A percentile compares a stretch with the other conserved stretches of the same genome.
phyloP scores from a whole-genome alignment of 92 coral and sea anemone genomes.

The Porites cylindrica region DNA sequence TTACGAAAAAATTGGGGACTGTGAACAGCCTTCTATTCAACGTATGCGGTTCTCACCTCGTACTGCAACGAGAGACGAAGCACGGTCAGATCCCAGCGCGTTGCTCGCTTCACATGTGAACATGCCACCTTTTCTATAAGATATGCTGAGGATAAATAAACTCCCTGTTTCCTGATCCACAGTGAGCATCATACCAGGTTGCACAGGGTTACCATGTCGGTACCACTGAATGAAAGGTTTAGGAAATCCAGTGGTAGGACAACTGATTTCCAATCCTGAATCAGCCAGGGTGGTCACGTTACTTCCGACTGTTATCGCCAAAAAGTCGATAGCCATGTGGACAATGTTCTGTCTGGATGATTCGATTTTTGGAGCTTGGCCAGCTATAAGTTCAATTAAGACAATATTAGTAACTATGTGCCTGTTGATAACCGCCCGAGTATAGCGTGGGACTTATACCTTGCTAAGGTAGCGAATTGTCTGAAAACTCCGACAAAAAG shows the following conservation, averaged over 20 bases:
- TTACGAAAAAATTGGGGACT: no score
- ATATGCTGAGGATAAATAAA: conserved; percentile 69
- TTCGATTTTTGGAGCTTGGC: conserved; percentile 29
- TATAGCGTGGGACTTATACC: not conserved
- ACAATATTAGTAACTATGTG: not conserved
- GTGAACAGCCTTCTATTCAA: no score
- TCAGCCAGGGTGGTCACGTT: conserved; percentile 62
- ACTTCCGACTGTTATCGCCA: conserved; percentile 48
- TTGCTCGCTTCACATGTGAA: conserved; percentile 86
- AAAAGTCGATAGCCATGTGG: conserved; percentile 15
- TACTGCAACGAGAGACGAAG: conserved; percentile 73
- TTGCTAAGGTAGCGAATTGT: not conserved
- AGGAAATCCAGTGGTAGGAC: conserved; percentile 86
- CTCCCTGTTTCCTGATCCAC: conserved; percentile 66
- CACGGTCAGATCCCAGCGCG: conserved; percentile 78
- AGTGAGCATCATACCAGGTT: conserved; percentile 43
- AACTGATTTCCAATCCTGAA: conserved; percentile 75
- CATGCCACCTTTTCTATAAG: conserved; percentile 77
- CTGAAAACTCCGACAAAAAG: no score
- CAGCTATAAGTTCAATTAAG: conserved; percentile 8
- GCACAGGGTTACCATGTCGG: conserved; percentile 48
- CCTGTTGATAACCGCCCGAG: not conserved
- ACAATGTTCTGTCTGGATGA: not conserved
- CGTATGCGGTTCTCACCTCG: conserved; percentile 57
- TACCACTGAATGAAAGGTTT: conserved; percentile 68